Evolutionary conservation across 2,113 vertebrate genomes (phyloP).

Genomic region (Dipodomys spectabilis): DNA sequence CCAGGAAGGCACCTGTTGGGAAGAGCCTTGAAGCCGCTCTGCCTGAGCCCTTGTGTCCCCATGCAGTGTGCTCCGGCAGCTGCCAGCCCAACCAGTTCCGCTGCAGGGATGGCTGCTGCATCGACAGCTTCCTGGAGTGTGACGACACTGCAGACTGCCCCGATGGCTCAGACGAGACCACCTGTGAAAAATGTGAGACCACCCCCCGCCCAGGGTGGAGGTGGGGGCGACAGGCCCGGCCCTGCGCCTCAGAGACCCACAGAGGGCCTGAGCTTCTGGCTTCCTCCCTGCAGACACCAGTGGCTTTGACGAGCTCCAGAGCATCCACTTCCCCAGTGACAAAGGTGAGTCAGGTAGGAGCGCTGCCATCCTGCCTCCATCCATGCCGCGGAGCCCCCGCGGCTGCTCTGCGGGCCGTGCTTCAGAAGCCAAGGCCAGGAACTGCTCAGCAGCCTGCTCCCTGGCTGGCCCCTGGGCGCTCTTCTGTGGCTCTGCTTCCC

Average conservation of each 20-base stretch:
- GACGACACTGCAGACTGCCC: constrained; percentile 90
- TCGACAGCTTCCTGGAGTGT: constrained; percentile 92
- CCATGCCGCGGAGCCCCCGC: background rate
- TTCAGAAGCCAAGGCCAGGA: background rate
- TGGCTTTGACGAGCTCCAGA: constrained; percentile 86
- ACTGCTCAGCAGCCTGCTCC: background rate
- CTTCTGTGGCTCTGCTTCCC: background rate
- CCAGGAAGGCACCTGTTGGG: too few species aligned
- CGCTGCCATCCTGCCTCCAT: background rate
- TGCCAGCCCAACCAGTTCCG: constrained; percentile 89
- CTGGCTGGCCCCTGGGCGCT: background rate
- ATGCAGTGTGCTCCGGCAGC: constrained; percentile 85
- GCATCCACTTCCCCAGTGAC: constrained; percentile 79
- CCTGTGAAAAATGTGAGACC: constrained; percentile 89
- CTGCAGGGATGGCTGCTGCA: constrained; percentile 93
- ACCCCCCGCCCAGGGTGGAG: background rate
- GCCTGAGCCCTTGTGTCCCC: background rate
- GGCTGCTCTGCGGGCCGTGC: too few species aligned
- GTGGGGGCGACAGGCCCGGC: background rate
- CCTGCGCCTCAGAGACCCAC: background rate
- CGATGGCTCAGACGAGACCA: constrained; percentile 91
- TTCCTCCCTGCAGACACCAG: constrained; percentile 81
- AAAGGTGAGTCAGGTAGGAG: constrained; percentile 79
- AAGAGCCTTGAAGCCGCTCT: background rate
- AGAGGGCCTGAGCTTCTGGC: background rate